phyloP scores from a whole-genome alignment of 2,888 invertebrate species.

The Eupithecia insigniata region DNA sequence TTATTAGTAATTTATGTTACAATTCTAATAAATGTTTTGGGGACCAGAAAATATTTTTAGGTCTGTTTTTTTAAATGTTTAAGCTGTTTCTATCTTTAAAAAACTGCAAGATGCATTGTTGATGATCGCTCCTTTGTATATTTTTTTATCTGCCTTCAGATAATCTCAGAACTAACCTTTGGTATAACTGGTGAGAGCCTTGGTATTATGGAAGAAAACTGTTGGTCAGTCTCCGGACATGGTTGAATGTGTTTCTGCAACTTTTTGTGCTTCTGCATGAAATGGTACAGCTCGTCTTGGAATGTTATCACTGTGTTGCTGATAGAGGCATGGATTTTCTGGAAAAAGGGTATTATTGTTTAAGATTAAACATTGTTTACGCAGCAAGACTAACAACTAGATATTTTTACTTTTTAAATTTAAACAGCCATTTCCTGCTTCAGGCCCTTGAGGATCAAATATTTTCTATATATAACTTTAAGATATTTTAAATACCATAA shows the following conservation, averaged over 20 bases:
- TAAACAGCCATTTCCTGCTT: not conserved
- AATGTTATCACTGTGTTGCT: conserved; percentile 84
- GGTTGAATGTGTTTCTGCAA: conserved; percentile 39
- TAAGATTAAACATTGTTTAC: not conserved
- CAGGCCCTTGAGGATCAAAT: not conserved
- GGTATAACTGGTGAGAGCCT: conserved; percentile 91
- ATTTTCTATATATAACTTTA: not conserved
- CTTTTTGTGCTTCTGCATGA: conserved; percentile 72
- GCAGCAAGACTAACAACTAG: too few species aligned
- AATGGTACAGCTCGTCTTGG: conserved; percentile 84
- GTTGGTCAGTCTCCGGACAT: conserved; percentile 51
- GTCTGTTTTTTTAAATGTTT: too few species aligned
- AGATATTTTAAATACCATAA: too few species aligned
- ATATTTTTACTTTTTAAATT: too few species aligned
- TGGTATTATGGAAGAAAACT: conserved; percentile 80
- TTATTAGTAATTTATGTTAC: too few species aligned
- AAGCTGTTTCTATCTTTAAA: too few species aligned
- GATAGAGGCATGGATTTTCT: conserved; percentile 87
- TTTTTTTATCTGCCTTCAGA: not conserved
- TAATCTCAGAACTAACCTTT: conserved; percentile 83
- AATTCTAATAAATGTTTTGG: too few species aligned
- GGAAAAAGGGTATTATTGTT: conserved; percentile 21
- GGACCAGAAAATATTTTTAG: too few species aligned
- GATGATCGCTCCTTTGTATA: too few species aligned
- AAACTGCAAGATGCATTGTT: too few species aligned